Conservation (phyloP, 2,113 vertebrate species). For the Tetrax tetrax region DNA sequence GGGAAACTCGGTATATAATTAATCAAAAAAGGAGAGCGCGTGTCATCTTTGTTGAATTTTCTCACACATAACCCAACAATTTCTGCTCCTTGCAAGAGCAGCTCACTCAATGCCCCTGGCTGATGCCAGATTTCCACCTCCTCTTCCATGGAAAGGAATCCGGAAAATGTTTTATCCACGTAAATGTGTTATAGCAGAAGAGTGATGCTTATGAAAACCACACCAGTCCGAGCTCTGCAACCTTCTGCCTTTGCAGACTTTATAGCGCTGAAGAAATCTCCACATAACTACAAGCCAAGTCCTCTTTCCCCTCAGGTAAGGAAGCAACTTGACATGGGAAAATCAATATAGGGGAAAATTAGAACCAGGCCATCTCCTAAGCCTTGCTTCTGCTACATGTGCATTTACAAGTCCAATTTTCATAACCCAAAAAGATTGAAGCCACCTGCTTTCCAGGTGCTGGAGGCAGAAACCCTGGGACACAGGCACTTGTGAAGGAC, state of each 20-base stretch:
- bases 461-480: background rate
- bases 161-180: rapidly evolving
- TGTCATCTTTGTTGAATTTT: background rate
- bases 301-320: background rate
- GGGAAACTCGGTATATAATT: background rate
- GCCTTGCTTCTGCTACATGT: background rate
- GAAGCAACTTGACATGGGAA: background rate
- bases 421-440: background rate
- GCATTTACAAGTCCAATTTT: background rate
- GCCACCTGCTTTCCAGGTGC: background rate
- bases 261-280: background rate
- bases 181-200: background rate
- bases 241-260: background rate
- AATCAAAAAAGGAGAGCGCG: background rate
- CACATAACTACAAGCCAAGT: background rate
- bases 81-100: background rate
- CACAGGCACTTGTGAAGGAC: background rate
- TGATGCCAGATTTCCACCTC: background rate
- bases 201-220: background rate
- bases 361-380: background rate
- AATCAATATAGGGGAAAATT: background rate
- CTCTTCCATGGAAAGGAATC: background rate
- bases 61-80: background rate
- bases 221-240: background rate
- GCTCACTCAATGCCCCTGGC: background rate